Evolutionary conservation across 1,140 invertebrate species (phyloP).

Genomic region (Macrobrachium nipponense): DNA sequence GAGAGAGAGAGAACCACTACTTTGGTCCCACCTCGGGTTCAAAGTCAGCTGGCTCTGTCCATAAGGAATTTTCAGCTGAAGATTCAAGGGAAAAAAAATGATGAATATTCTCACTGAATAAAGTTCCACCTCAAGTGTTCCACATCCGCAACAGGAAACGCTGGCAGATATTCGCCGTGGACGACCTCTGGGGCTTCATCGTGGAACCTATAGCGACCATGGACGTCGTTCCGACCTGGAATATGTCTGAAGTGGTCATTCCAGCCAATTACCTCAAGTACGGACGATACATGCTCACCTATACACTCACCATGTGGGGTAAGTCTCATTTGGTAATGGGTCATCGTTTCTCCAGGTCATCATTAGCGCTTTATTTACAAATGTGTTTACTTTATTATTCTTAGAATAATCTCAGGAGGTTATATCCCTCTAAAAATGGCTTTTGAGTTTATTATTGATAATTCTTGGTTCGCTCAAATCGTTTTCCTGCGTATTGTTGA

Average conservation of each 20-base stretch:
- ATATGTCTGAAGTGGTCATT: slow-evolving; percentile 65
- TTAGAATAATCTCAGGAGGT: too few relatives aligned
- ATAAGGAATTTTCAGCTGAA: not conserved
- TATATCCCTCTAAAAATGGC: too few relatives aligned
- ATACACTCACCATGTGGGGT: slow-evolving; percentile 65
- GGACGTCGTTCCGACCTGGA: slow-evolving; percentile 53
- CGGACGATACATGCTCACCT: slow-evolving; percentile 66
- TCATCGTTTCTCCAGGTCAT: too few relatives aligned
- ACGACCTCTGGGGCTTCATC: slow-evolving; percentile 20
- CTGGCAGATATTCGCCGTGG: slow-evolving; percentile 54
- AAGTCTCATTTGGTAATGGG: not conserved
- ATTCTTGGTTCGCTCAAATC: too few relatives aligned
- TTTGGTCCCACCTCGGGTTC: too few relatives aligned
- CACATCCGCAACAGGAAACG: slow-evolving; percentile 53
- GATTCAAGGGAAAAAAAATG: not conserved
- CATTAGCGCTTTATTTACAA: too few relatives aligned
- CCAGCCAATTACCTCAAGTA: slow-evolving; percentile 64
- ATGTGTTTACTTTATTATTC: too few relatives aligned
- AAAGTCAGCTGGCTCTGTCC: too few relatives aligned
- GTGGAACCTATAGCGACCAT: slow-evolving; percentile 42
- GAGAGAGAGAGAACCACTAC: too few relatives aligned
- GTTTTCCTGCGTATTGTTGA: too few relatives aligned
- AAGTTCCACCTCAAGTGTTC: too few relatives aligned
- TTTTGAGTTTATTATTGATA: too few relatives aligned
- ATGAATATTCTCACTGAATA: not conserved